Evolutionary conservation across 2,797 vertebrate species (phyloP).

Genomic region (Anisognathus igniventris): DNA sequence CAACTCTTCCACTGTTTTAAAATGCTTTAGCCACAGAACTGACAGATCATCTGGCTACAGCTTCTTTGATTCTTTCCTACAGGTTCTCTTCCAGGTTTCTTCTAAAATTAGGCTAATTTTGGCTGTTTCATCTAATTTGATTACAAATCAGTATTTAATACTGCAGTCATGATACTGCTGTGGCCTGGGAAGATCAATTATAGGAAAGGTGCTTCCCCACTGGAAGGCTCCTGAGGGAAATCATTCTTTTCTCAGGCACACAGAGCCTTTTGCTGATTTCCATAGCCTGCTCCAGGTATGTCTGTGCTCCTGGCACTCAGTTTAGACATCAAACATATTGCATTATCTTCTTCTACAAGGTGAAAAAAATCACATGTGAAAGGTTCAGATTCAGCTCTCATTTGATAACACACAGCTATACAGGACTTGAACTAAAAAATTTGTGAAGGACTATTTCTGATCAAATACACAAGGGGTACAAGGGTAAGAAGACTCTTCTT

Average conservation of each 20-base stretch:
- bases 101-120: not conserved
- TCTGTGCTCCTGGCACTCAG: not conserved
- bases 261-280: not conserved
- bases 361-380: not conserved
- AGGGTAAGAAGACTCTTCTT: not conserved
- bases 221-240: not conserved
- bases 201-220: not conserved
- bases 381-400: not conserved
- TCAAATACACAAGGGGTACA: not conserved
- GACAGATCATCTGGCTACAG: not conserved
- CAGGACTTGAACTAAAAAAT: not conserved
- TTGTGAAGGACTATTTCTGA: not conserved
- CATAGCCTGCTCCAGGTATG: not conserved
- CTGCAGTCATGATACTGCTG: not conserved
- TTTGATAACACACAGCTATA: not conserved
- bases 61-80: not conserved
- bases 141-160: not conserved
- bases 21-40: not conserved
- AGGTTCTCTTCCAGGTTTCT: not conserved
- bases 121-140: not conserved
- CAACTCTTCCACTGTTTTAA: not conserved
- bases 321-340: not conserved
- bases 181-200: not conserved
- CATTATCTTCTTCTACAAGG: not conserved
- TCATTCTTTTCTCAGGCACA: not conserved